Evolutionary conservation across 2,888 invertebrate species (phyloP).

Genomic region (Eupithecia pulchellata): DNA sequence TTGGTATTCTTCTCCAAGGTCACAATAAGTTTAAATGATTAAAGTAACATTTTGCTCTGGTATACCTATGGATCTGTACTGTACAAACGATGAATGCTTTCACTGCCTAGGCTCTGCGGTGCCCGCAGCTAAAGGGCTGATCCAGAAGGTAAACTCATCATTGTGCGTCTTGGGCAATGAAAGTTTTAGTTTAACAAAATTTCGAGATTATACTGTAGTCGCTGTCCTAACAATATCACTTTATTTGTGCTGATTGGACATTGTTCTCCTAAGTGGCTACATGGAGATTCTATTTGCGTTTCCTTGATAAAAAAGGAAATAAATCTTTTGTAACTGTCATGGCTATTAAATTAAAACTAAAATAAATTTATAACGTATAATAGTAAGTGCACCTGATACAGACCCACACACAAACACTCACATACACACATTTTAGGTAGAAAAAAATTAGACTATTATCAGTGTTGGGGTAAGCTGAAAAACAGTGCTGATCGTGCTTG

Average conservation of each 20-base stretch:
- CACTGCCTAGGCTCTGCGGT: neutral
- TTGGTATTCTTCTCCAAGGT: neutral
- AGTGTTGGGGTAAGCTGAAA: too few relatives aligned
- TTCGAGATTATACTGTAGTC: neutral
- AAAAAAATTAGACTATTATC: too few relatives aligned
- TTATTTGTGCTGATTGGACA: constrained; percentile 1
- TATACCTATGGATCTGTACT: neutral
- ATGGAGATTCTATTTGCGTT: neutral
- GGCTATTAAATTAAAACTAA: too few relatives aligned
- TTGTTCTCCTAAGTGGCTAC: neutral
- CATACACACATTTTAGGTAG: too few relatives aligned
- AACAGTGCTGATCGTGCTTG: too few relatives aligned
- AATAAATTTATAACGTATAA: too few relatives aligned
- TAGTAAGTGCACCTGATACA: too few relatives aligned
- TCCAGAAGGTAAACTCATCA: too few relatives aligned
- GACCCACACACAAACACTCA: too few relatives aligned
- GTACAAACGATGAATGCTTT: neutral
- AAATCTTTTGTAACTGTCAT: too few relatives aligned
- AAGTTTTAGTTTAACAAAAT: neutral
- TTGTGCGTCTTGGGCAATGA: too few relatives aligned
- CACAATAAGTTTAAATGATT: neutral
- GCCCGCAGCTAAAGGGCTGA: too few relatives aligned
- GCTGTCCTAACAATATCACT: neutral
- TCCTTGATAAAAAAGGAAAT: neutral
- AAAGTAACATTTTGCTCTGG: neutral